Evolutionary conservation across 2,113 vertebrate species (phyloP).

Genomic region (Pomatorhinus ruficollis): DNA sequence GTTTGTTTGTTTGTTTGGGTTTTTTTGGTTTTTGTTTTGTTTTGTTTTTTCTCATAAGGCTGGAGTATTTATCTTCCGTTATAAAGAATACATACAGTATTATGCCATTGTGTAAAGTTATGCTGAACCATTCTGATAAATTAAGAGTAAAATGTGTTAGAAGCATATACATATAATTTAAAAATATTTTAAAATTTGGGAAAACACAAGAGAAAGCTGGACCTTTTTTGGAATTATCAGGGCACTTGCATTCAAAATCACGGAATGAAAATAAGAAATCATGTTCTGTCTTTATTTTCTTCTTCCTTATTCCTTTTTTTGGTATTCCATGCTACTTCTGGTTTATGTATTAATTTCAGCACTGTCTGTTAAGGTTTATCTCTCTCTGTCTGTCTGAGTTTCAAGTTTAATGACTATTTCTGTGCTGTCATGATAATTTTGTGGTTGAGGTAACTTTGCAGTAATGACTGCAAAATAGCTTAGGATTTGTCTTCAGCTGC

Average conservation of each 20-base stretch:
- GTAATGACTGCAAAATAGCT: background rate
- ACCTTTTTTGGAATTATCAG: background rate
- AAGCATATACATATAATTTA: background rate
- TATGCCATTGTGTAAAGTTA: background rate
- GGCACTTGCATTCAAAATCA: background rate
- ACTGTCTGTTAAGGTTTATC: background rate
- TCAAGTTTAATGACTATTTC: background rate
- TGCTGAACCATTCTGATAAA: background rate
- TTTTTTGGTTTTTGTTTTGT: background rate
- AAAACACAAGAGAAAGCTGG: background rate
- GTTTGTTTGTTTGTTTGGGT: rapidly evolving
- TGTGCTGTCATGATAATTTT: background rate
- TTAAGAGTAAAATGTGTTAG: background rate
- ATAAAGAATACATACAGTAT: background rate
- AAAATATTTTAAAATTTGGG: background rate
- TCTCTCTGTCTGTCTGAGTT: background rate
- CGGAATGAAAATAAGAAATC: background rate
- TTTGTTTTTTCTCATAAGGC: background rate
- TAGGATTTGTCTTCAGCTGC: background rate
- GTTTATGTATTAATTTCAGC: background rate
- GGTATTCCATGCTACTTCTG: background rate
- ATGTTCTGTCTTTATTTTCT: background rate
- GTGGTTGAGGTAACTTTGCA: background rate
- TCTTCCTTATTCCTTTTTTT: background rate
- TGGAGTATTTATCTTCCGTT: background rate